Conservation (phyloP, 2,113 vertebrate species). For the Semicossyphus pulcher region DNA sequence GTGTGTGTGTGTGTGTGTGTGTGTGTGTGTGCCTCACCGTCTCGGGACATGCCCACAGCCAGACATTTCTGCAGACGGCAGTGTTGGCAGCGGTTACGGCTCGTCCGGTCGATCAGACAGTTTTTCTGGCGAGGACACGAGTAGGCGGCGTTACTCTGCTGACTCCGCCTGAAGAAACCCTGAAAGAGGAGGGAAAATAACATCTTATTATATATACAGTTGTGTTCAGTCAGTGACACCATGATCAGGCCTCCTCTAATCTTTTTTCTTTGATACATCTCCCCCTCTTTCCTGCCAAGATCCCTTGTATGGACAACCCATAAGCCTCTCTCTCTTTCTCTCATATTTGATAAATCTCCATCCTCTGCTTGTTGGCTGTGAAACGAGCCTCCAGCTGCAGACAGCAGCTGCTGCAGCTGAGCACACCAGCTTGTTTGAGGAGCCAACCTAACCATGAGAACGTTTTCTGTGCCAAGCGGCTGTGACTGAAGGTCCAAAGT, state of each 20-base stretch:
- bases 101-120: constrained; percentile 94
- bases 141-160: constrained; percentile 93
- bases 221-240: neutral
- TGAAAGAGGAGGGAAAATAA: constrained; percentile 54
- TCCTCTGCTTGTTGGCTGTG: constrained; percentile 91
- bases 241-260: neutral
- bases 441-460: neutral
- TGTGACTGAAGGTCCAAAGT: constrained; percentile 1
- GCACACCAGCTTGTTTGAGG: neutral
- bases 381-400: constrained; percentile 92
- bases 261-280: too few relatives aligned
- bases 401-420: constrained; percentile 85
- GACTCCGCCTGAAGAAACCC: constrained; percentile 96
- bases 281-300: neutral
- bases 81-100: constrained; percentile 94
- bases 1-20: constrained; percentile 19
- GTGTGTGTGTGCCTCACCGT: constrained; percentile 47
- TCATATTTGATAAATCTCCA: constrained; percentile 77
- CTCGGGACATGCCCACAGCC: constrained; percentile 58
- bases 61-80: constrained; percentile 95
- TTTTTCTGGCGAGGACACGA: constrained; percentile 96
- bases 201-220: neutral
- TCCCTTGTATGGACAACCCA: neutral
- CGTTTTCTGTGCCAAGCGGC: neutral
- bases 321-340: neutral